phyloP scores from a whole-genome alignment of 2,888 invertebrate species.

The Eristalis intricaria region DNA sequence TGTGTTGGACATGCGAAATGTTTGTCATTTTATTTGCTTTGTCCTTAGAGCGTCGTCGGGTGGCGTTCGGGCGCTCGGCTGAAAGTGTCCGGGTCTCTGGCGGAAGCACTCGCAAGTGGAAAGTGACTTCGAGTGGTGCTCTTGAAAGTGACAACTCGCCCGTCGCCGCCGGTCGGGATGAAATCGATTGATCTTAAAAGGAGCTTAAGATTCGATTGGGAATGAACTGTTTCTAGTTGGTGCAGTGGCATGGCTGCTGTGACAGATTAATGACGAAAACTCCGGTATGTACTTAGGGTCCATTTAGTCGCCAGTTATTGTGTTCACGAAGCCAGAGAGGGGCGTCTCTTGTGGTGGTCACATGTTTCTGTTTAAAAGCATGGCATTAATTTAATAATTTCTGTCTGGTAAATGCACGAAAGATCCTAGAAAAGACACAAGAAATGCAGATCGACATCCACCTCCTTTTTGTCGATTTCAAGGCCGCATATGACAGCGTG shows the following conservation, averaged over 20 bases:
- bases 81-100: not conserved
- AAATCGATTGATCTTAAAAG: slow-evolving; percentile 54
- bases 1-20: slow-evolving; percentile 69
- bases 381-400: too few relatives aligned
- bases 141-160: slow-evolving; percentile 62
- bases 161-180: slow-evolving; percentile 19
- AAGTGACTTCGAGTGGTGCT: not conserved
- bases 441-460: too few relatives aligned
- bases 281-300: not conserved
- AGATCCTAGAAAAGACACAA: too few relatives aligned
- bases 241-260: not conserved
- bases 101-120: not conserved
- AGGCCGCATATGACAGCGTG: too few relatives aligned
- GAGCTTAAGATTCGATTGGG: slow-evolving; percentile 21
- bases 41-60: slow-evolving; percentile 7
- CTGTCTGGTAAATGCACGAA: too few relatives aligned
- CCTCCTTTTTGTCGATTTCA: too few relatives aligned
- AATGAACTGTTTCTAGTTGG: slow-evolving; percentile 8
- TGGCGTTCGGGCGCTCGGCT: not conserved
- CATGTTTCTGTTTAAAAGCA: too few relatives aligned
- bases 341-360: too few relatives aligned
- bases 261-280: not conserved
- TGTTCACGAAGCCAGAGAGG: too few relatives aligned
- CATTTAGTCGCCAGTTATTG: too few relatives aligned
- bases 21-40: slow-evolving; percentile 67